Percentiles rank a stretch among this genome's conserved stretches.
Conservation (phyloP, 2,888 invertebrate species). For the Theretra japonica region DNA sequence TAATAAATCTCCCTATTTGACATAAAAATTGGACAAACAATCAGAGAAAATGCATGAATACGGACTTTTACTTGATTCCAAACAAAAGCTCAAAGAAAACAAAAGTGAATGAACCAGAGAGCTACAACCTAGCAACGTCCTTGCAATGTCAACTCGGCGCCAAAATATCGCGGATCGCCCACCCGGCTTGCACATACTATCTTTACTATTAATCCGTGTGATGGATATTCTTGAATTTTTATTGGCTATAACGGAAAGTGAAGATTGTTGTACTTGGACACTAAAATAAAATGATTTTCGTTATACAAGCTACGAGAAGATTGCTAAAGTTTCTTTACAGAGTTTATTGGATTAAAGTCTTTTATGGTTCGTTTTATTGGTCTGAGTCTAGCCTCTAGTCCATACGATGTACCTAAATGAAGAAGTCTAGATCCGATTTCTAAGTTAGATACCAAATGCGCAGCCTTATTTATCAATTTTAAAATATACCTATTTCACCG, state of each 20-base stretch:
- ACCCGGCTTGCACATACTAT: background rate
- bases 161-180: conserved; percentile 8
- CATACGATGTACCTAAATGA: no score
- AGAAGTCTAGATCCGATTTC: no score
- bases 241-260: background rate
- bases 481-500: no score
- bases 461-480: no score
- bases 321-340: background rate
- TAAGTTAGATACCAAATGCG: no score
- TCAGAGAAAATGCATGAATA: background rate
- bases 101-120: background rate
- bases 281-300: background rate
- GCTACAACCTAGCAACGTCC: background rate
- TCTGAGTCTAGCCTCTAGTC: no score
- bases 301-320: background rate
- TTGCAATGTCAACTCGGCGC: conserved; percentile 16
- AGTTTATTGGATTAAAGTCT: background rate
- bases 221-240: background rate
- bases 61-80: background rate
- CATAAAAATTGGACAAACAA: background rate
- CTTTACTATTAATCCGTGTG: conserved; percentile 1
- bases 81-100: background rate
- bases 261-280: background rate
- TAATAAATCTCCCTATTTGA: no score
- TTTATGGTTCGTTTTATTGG: no score